Percentiles rank a stretch among this genome's conserved stretches.
Conservation (phyloP, 2,113 vertebrate species). For the Pampusana beccarii region DNA sequence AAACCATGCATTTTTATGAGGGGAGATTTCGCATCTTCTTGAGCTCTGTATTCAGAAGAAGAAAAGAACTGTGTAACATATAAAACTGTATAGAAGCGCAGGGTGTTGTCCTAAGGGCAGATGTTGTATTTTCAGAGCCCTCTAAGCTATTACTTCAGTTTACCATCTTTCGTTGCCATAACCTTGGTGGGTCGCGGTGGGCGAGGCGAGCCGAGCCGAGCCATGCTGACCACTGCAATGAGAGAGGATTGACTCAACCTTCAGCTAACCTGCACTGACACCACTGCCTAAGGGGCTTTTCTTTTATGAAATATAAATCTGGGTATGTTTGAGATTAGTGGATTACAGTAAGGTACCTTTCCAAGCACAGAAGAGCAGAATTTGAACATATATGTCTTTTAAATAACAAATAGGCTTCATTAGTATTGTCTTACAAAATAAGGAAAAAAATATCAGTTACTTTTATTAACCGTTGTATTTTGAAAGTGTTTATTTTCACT, state of each 20-base stretch:
- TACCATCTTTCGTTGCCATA: not conserved
- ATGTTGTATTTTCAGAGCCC: constrained; percentile 1
- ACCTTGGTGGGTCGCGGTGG: not conserved
- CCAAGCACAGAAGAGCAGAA: not conserved
- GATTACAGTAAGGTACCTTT: constrained; percentile 13
- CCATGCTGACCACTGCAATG: not conserved
- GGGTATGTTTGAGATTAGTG: constrained; percentile 21
- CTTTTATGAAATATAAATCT: not conserved
- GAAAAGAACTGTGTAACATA: not conserved
- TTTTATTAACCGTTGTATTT: not conserved
- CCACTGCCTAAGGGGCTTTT: not conserved
- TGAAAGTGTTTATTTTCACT: not conserved
- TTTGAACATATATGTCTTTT: not conserved
- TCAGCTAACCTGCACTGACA: not conserved
- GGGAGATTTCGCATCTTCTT: not conserved
- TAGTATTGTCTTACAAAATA: not conserved
- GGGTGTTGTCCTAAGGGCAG: not conserved
- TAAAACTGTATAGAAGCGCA: not conserved
- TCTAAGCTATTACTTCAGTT: not conserved
- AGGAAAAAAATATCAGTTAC: not conserved
- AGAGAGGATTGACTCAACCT: not conserved
- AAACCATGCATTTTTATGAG: not conserved
- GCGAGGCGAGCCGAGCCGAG: not conserved
- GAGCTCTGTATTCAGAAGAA: not conserved
- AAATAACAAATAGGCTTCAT: not conserved